phyloP scores from a whole-genome alignment of 2,888 invertebrate genomes.

The Napeogenes inachia region DNA sequence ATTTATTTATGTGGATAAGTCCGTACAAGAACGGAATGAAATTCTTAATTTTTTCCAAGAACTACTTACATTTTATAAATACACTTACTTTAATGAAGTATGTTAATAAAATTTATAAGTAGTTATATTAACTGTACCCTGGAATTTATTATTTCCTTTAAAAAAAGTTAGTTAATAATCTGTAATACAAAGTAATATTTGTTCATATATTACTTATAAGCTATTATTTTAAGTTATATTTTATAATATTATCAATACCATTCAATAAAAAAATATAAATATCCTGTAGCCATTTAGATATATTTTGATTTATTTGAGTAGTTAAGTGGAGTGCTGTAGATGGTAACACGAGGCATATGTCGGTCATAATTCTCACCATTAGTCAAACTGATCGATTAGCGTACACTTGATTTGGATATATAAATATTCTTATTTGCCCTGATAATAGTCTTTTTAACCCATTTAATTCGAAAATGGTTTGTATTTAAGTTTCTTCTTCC shows the following conservation, averaged over 20 bases:
- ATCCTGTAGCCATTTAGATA: background rate
- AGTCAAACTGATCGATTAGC: background rate
- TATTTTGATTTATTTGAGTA: constrained; percentile 1
- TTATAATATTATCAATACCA: too few relatives aligned
- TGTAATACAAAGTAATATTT: background rate
- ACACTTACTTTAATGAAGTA: too few relatives aligned
- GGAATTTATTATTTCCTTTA: too few relatives aligned
- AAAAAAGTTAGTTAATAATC: background rate
- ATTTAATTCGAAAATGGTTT: too few relatives aligned
- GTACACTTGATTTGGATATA: background rate
- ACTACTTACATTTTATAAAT: too few relatives aligned
- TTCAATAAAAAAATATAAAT: background rate
- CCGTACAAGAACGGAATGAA: too few relatives aligned
- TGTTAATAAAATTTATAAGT: too few relatives aligned
- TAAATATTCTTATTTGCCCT: background rate
- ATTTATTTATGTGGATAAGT: too few relatives aligned
- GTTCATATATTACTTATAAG: background rate
- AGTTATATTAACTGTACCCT: too few relatives aligned
- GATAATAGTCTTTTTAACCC: too few relatives aligned
- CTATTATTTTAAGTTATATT: background rate
- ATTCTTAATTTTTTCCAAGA: too few relatives aligned
- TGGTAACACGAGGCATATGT: background rate
- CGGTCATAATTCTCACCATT: background rate
- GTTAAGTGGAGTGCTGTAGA: background rate
- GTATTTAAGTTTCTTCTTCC: constrained; percentile 11